phyloP scores from a whole-genome alignment of 1,140 invertebrate genomes.

The Halyomorpha halys region DNA sequence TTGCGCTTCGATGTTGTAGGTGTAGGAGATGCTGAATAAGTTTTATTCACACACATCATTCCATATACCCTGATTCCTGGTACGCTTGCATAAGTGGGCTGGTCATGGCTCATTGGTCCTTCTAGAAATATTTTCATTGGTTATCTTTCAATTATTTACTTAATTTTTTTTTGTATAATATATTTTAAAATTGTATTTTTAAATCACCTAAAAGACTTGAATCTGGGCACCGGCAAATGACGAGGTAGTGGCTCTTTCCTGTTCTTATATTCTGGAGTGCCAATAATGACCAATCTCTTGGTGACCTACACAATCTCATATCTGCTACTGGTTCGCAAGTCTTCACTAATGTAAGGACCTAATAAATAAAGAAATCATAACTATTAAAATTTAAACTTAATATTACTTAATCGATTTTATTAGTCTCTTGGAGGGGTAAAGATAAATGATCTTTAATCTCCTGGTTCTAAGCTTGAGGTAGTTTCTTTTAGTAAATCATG shows the following conservation, averaged over 20 bases:
- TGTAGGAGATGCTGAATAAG: constrained; percentile 36
- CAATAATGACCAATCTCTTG: constrained; percentile 81
- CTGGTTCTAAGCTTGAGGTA: no score
- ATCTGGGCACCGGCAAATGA: constrained; percentile 82
- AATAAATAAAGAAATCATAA: constrained; percentile 28
- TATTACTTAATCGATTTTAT: no score
- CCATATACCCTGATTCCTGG: constrained; percentile 84
- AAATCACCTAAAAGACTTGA: constrained; percentile 36
- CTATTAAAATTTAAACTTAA: no score
- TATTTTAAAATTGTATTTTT: background rate
- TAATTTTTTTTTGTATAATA: background rate
- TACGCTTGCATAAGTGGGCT: constrained; percentile 84
- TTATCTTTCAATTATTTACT: background rate
- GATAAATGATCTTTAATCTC: no score
- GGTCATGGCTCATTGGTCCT: constrained; percentile 85
- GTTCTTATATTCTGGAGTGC: constrained; percentile 84
- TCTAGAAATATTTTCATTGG: constrained; percentile 42
- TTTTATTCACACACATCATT: constrained; percentile 72
- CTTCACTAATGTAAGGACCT: constrained; percentile 81
- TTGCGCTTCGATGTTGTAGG: constrained; percentile 35
- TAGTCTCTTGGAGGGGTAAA: no score
- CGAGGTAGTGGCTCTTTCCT: constrained; percentile 87
- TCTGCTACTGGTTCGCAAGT: constrained; percentile 82
- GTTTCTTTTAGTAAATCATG: no score
- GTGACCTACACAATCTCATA: constrained; percentile 75